A percentile compares a stretch with the other conserved stretches of the same genome.
phyloP scores from a whole-genome alignment of 2,797 vertebrate species.

The Ceyx erithaca region DNA sequence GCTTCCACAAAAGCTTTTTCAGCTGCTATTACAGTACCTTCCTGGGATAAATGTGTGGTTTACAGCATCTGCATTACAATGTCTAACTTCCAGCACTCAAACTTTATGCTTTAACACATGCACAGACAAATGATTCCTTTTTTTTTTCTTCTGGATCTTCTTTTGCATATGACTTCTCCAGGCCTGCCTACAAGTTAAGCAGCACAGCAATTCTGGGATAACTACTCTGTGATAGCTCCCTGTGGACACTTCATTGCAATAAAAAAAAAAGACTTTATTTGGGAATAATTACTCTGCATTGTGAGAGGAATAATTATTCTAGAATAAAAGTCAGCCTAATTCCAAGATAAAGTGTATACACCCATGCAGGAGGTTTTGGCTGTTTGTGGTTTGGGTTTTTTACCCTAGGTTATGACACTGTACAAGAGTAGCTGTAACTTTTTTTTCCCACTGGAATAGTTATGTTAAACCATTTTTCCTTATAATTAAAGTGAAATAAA shows the following conservation, averaged over 20 bases:
- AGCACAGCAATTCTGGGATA: conserved; percentile 53
- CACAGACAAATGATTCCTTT: background rate
- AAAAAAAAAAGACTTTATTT: conserved; percentile 56
- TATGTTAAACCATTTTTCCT: background rate
- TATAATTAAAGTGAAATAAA: background rate
- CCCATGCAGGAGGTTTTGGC: background rate
- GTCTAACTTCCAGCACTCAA: conserved; percentile 10
- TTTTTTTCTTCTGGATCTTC: background rate
- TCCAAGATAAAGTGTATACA: background rate
- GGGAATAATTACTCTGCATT: conserved; percentile 62
- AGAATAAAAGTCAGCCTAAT: conserved; percentile 56
- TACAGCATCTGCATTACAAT: conserved; percentile 36
- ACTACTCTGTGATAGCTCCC: conserved; percentile 64
- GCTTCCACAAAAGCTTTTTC: background rate
- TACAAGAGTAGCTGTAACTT: background rate
- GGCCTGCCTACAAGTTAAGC: conserved; percentile 58
- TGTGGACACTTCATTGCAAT: conserved; percentile 54
- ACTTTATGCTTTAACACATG: background rate
- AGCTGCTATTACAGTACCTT: background rate
- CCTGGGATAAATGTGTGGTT: conserved; percentile 18
- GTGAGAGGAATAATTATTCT: conserved; percentile 61
- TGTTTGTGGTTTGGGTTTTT: background rate
- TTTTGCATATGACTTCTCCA: conserved; percentile 51
- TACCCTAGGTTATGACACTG: background rate
- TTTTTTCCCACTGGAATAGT: background rate